Conservation (phyloP, 2,888 invertebrate genomes). For the Pristionchus mayeri region DNA sequence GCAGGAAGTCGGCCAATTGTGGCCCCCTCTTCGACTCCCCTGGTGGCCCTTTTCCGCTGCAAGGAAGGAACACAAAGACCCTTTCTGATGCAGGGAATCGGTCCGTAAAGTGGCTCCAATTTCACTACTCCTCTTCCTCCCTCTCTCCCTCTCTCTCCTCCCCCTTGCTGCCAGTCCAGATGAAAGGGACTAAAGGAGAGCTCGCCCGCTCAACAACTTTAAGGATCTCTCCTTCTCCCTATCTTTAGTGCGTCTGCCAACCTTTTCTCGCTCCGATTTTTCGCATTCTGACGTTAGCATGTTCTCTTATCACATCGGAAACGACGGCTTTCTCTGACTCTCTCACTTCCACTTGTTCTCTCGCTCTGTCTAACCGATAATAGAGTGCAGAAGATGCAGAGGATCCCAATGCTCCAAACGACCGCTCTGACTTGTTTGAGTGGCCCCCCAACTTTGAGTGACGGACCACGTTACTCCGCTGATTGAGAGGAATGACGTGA, state of each 20-base stretch:
- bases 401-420: no score
- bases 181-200: conserved; percentile 28
- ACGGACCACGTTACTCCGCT: no score
- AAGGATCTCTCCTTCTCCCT: not conserved
- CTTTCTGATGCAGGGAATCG: not conserved
- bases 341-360: no score
- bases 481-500: no score
- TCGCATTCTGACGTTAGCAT: not conserved
- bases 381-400: no score
- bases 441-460: no score
- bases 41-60: not conserved
- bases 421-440: no score
- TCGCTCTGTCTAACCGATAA: no score
- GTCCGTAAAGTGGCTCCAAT: not conserved
- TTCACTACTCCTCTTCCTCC: conserved; percentile 15
- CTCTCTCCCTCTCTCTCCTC: conserved; percentile 9
- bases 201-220: not conserved
- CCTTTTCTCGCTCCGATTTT: not conserved
- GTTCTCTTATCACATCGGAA: not conserved
- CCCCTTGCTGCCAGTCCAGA: not conserved
- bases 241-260: not conserved
- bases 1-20: not conserved
- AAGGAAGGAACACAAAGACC: no score
- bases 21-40: not conserved
- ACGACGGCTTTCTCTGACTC: not conserved